Base-by-base conservation (phyloP, 2,113 vertebrate genomes). In the Nothobranchius furzeri region DNA sequence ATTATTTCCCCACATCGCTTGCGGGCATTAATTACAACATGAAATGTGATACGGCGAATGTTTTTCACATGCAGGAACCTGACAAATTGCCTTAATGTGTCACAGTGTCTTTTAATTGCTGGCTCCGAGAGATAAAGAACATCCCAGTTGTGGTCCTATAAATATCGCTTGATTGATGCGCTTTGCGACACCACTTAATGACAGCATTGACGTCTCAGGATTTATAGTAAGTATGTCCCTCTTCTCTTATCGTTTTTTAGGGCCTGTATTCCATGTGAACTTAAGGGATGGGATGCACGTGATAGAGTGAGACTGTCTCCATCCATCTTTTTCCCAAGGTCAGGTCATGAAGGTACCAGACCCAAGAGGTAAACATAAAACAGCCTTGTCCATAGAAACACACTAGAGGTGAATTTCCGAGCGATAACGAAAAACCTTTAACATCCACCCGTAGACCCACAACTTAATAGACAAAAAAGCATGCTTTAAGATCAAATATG, bases 141-240 rank as follows among this genome's bases (percentile, higher is more conserved):
- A 51, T 20, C 14, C 10, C 49, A 25, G 36, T 62, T 54, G 47
- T 35, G 51, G 17, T 24, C 36, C 67, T 69, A 81, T 80, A 82
- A 76, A 82, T 72, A 82, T 68, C 67, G 2, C 42, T 47, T 79
- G 78, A 85, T 55, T 81, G 73, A 78, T 69, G 68, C 54, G 49
- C 72, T 82, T 73, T 68, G 35, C 58, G 53, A 68, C 70, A 53
- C 12, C 46, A 46, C 48, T 71, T 74, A 81, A 84, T 61, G 52
- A 68, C 9, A 60, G 60, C 48, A 11, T 5, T 40, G 37, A 35
- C 12, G 30, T 56, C 47, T 14, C 54, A 43, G 9, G 37, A 40
- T 40, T 40, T 40, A 60, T 55, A 65, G 12, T 4, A 47, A 47
- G 12, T 47, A 14, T 13, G 15, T 4, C 5, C 12, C 46, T 14